phyloP scores from a whole-genome alignment of 2,113 vertebrate species.

The Pluvianellus socialis region DNA sequence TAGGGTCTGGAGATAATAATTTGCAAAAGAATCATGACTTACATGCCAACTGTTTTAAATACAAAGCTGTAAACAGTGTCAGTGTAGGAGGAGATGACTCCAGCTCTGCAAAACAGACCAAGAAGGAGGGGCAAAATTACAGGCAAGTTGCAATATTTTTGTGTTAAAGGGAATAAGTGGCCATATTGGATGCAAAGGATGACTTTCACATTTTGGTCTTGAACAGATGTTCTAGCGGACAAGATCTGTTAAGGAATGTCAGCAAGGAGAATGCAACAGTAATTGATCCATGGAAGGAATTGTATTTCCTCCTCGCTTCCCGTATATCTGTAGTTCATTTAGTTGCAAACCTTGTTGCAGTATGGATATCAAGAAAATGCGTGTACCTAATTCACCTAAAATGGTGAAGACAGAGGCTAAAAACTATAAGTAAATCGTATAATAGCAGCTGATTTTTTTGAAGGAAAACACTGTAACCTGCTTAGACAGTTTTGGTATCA shows the following conservation, averaged over 20 bases:
- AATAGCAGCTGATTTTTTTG: not conserved
- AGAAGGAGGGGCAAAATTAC: slow-evolving; percentile 13
- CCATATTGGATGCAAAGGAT: not conserved
- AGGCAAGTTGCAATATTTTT: slow-evolving; percentile 11
- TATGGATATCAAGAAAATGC: not conserved
- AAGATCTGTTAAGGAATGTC: not conserved
- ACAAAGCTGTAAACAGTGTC: slow-evolving; percentile 58
- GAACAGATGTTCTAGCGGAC: not conserved
- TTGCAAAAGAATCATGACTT: slow-evolving; percentile 60
- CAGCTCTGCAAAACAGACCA: slow-evolving; percentile 36
- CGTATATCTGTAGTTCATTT: not conserved
- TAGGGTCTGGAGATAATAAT: slow-evolving; percentile 40
- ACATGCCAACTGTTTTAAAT: slow-evolving; percentile 55
- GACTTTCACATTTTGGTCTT: not conserved
- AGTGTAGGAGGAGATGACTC: slow-evolving; percentile 58
- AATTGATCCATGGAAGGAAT: not conserved
- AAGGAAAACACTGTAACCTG: not conserved
- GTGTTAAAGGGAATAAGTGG: not conserved
- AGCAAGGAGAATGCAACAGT: not conserved
- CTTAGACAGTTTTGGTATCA: not conserved
- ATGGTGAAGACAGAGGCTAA: not conserved
- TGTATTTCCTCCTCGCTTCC: not conserved
- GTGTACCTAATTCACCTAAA: not conserved
- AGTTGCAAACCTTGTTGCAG: not conserved
- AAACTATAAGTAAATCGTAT: not conserved